These are phyloP conservation scores for Labeo catla DNA, from an alignment of 2,113 vertebrate genomes.

Conservation along the genomic window DNA sequence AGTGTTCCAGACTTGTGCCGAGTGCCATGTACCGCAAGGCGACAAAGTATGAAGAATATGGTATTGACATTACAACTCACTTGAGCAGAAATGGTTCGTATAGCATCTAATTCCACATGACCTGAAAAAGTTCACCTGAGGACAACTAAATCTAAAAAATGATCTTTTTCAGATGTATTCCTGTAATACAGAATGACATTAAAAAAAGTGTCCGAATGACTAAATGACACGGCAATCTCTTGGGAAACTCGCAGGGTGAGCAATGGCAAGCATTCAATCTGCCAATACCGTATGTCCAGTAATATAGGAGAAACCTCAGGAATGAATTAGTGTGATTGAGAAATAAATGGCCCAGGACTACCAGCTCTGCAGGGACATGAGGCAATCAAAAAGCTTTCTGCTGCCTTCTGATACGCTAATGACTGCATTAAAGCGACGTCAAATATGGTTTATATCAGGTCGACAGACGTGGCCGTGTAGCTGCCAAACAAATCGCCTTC, in stretches of 20 bases:
- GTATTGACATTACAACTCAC: constrained; percentile 34
- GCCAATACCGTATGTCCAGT: constrained; percentile 3
- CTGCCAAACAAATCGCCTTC: constrained; percentile 42
- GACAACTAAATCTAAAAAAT: constrained; percentile 34
- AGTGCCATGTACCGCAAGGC: neutral
- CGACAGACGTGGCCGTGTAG: constrained; percentile 33
- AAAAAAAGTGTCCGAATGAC: neutral
- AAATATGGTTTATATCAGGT: constrained; percentile 52
- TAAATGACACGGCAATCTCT: constrained; percentile 26
- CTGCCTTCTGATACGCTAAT: constrained; percentile 55
- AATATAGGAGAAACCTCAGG: constrained; percentile 49
- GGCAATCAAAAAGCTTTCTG: constrained; percentile 36
- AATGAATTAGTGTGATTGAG: constrained; percentile 46
- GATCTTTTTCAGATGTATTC: constrained; percentile 7
- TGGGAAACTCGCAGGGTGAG: neutral
- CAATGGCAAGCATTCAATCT: constrained; percentile 20
- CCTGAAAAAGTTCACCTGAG: constrained; percentile 34
- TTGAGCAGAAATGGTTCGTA: constrained; percentile 27
- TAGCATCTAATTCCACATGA: constrained; percentile 17
- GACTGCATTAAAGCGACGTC: constrained; percentile 46
- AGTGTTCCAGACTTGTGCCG: constrained; percentile 5
- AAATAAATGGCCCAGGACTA: constrained; percentile 52
- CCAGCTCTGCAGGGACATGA: constrained; percentile 1
- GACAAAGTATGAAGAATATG: constrained; percentile 7
- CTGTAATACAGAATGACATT: constrained; percentile 18